Base-by-base conservation (phyloP, 2,113 vertebrate species). In the Phrynocephalus versicolor region DNA sequence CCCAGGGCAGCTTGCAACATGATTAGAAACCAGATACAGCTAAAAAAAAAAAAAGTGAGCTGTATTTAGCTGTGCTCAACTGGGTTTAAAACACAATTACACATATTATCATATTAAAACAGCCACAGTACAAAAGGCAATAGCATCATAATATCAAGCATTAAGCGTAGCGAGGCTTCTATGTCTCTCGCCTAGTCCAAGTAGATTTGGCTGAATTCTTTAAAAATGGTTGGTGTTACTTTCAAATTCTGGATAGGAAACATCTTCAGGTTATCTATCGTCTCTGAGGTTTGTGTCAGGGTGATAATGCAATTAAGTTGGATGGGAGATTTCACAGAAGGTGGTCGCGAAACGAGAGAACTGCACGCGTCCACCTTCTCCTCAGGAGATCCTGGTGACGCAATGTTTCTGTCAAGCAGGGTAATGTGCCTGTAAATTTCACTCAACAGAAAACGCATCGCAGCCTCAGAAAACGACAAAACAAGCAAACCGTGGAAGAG, bases 381-480 rank as follows among this genome's bases (percentile, higher is more conserved):
- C 90, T 90, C 82, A 0, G 86, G 86, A 89, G 92, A 88, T 72
- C 14, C 0, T 33, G 37, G 87, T 90, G 86, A 80, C 67, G 93
- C 73, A 74, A 37, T 79, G 79, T 79, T 86, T 72, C 91, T 92
- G 89, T 84, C 92, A 91, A 86, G 81, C 16, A 3, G 90, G 91
- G 88, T 93, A 94, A 94, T 90, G 91, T 93, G 93, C 91, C 94
- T 87, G 88, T 93, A 95, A 94, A 94, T 94, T 95, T 90, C 83
- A 87, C 87, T 87, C 91, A 93, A 93, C 93, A 93, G 91, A 86
- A 83, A 95, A 93, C 65, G 27, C 92, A 93, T 93, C 91, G 88
- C 73, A 0, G 85, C 93, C 90, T 93, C 92, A 91, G 81, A 91
- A 94, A 88, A 74, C 87, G 91, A 94, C 93, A 94, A 93, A 94